Conservation (phyloP, 1,140 invertebrate genomes). For the Aphelenchoides besseyi region DNA sequence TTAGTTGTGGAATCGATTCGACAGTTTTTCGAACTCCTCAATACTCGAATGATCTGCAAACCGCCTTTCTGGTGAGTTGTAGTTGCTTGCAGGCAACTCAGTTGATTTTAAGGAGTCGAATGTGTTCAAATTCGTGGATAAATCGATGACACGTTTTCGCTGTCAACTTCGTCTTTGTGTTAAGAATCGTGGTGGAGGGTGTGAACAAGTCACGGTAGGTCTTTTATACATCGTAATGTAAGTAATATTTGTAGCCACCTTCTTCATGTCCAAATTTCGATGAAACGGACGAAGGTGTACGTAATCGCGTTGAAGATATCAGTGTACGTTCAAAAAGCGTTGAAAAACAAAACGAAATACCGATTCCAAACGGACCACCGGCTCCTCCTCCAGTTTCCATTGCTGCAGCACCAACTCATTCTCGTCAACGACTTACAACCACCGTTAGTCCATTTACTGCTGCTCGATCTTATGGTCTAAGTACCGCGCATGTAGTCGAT, state of each 20-base stretch:
- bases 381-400: not conserved
- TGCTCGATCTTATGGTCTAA: not conserved
- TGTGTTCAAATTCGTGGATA: slow-evolving; percentile 63
- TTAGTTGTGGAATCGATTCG: slow-evolving; percentile 58
- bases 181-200: slow-evolving; percentile 57
- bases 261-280: slow-evolving; percentile 46
- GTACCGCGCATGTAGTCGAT: not conserved
- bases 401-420: not conserved
- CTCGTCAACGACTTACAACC: not conserved
- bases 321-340: not conserved
- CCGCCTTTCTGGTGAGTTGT: slow-evolving; percentile 49
- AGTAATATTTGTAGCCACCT: slow-evolving; percentile 52
- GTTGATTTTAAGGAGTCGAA: slow-evolving; percentile 53
- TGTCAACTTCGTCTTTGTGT: slow-evolving; percentile 60
- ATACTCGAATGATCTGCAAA: slow-evolving; percentile 53
- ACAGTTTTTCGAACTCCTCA: slow-evolving; percentile 58
- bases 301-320: slow-evolving; percentile 15
- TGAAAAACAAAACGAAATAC: not conserved
- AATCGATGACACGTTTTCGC: slow-evolving; percentile 60
- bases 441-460: not conserved
- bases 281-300: slow-evolving; percentile 26
- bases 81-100: not conserved
- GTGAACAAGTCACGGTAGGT: slow-evolving; percentile 52
- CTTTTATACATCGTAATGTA: not conserved
- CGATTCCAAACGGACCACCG: not conserved